Percentiles rank a stretch among this genome's conserved stretches.
These are phyloP conservation scores for Drosophila pectinifera DNA, from an alignment of 1,140 invertebrate species.

Conservation along the genomic window DNA sequence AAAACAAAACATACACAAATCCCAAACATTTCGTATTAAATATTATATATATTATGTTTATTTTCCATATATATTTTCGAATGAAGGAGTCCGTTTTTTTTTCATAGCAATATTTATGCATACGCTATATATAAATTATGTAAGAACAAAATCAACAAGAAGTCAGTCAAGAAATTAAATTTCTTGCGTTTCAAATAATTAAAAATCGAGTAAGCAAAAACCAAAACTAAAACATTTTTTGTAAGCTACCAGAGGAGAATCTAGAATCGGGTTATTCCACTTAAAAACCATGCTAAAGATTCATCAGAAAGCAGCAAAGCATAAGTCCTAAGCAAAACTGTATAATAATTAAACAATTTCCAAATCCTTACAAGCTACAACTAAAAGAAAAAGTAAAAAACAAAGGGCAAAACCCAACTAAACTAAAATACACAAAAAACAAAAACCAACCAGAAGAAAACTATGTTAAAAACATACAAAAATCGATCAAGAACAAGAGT, in stretches of 20 bases:
- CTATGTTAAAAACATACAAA: conserved; percentile 76
- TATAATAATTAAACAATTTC: conserved; percentile 65
- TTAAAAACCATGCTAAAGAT: neutral
- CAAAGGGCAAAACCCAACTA: neutral
- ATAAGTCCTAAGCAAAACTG: conserved; percentile 32
- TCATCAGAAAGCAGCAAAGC: conserved; percentile 41
- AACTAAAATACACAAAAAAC: conserved; percentile 12
- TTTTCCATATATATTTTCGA: conserved; percentile 26
- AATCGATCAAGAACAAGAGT: conserved; percentile 18
- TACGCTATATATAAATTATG: conserved; percentile 36
- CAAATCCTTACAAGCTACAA: conserved; percentile 54
- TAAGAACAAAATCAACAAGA: conserved; percentile 44
- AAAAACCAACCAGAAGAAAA: conserved; percentile 23
- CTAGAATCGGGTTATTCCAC: conserved; percentile 18
- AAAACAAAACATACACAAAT: conserved; percentile 13
- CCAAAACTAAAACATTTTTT: conserved; percentile 40
- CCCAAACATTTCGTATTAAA: conserved; percentile 7
- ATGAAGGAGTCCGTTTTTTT: conserved; percentile 17
- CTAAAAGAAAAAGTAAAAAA: conserved; percentile 16
- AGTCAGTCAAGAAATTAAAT: conserved; percentile 72
- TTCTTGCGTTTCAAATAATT: conserved; percentile 64
- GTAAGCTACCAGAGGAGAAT: conserved; percentile 16
- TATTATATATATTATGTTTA: neutral
- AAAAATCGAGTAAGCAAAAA: conserved; percentile 19
- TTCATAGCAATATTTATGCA: conserved; percentile 47